phyloP scores from a whole-genome alignment of 2,113 vertebrate genomes.

The Polyodon spathula region DNA sequence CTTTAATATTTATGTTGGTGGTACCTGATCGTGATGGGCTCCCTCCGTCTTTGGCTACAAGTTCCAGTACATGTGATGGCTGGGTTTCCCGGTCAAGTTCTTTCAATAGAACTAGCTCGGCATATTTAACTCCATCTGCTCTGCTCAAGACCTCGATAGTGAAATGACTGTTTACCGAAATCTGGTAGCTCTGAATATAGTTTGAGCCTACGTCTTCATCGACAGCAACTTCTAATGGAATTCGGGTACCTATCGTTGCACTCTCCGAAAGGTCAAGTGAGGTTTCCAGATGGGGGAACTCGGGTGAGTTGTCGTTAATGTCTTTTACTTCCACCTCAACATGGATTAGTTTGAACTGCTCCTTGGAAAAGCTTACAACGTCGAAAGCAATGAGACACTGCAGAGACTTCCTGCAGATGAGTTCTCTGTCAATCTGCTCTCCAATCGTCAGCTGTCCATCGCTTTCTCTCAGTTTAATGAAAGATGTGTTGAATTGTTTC shows the following conservation, averaged over 20 bases:
- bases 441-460: conserved; percentile 82
- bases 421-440: conserved; percentile 82
- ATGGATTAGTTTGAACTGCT: conserved; percentile 82
- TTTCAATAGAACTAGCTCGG: conserved; percentile 83
- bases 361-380: conserved; percentile 83
- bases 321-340: conserved; percentile 90
- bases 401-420: conserved; percentile 68
- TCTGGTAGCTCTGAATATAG: conserved; percentile 82
- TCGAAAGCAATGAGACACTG: conserved; percentile 86
- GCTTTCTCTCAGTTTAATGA: conserved; percentile 77
- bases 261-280: conserved; percentile 81
- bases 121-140: conserved; percentile 84
- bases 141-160: conserved; percentile 79
- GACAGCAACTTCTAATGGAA: conserved; percentile 75
- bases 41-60: conserved; percentile 83
- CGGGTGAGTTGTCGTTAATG: conserved; percentile 86
- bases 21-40: conserved; percentile 68
- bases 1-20: conserved; percentile 70
- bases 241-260: conserved; percentile 69
- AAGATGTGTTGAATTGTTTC: conserved; percentile 86
- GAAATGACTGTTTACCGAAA: conserved; percentile 84
- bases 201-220: conserved; percentile 85
- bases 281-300: conserved; percentile 69
- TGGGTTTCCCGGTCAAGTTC: conserved; percentile 83
- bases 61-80: conserved; percentile 69